Conservation (phyloP, 2,113 vertebrate species). For the Oryzias javanicus region DNA sequence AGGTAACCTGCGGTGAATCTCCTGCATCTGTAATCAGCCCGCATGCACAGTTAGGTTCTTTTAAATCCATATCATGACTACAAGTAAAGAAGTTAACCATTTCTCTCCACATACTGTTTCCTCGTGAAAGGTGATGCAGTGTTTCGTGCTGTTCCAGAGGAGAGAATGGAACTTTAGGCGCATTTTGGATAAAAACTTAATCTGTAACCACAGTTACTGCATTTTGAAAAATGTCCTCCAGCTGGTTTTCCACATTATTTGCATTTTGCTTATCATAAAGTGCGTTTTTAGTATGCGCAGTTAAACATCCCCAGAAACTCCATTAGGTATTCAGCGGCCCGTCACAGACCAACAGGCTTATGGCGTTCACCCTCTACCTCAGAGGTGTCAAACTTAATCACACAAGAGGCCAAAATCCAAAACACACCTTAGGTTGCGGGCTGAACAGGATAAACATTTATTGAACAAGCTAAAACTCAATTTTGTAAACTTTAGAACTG, state of each 20-base stretch:
- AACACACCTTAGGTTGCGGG: too few species aligned
- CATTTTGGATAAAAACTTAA: neutral
- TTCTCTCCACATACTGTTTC: too few species aligned
- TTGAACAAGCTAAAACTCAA: too few species aligned
- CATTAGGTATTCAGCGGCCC: constrained; percentile 43
- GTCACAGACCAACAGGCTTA: constrained; percentile 49
- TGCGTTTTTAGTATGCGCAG: constrained; percentile 11
- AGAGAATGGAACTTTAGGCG: neutral
- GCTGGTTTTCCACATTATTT: constrained; percentile 41
- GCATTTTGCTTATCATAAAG: constrained; percentile 54
- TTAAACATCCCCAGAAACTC: constrained; percentile 36
- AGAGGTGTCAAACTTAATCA: too few species aligned
- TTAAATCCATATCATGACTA: too few species aligned
- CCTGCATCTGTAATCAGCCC: neutral
- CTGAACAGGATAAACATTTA: too few species aligned
- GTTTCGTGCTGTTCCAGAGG: neutral
- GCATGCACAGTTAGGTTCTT: too few species aligned
- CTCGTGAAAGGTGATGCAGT: too few species aligned
- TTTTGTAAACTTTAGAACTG: too few species aligned
- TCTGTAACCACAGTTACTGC: neutral
- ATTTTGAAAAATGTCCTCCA: constrained; percentile 24
- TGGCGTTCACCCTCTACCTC: constrained; percentile 40
- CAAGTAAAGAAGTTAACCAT: too few species aligned
- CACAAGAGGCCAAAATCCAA: too few species aligned
- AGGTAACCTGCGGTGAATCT: constrained; percentile 11